Evolutionary conservation across 2,888 invertebrate species (phyloP).

Genomic region (Hecatera dysodea): DNA sequence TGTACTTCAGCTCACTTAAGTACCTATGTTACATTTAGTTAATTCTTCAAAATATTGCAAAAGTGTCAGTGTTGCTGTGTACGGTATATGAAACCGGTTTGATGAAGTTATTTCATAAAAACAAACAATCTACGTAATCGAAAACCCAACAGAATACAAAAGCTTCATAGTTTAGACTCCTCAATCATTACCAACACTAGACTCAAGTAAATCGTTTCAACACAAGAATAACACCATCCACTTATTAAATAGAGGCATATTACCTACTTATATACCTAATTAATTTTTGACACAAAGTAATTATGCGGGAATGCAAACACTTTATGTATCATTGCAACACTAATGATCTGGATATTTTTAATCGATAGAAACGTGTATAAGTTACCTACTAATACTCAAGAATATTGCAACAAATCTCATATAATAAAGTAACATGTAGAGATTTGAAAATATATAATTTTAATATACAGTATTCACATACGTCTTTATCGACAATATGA

Average conservation of each 20-base stretch:
- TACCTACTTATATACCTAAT: background rate
- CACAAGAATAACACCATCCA: background rate
- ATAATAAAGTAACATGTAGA: background rate
- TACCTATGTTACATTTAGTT: too few species aligned
- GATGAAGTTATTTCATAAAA: background rate
- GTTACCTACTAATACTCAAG: too few species aligned
- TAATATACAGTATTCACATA: background rate
- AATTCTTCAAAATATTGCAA: too few species aligned
- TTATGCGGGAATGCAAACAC: background rate
- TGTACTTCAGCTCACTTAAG: too few species aligned
- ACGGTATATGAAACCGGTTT: constrained; percentile 5
- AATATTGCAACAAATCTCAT: background rate
- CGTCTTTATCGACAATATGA: background rate
- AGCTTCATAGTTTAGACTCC: background rate
- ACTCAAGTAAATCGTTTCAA: background rate
- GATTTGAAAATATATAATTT: background rate
- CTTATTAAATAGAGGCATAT: background rate
- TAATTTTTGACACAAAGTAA: background rate
- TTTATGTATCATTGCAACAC: too few species aligned
- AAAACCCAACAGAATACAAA: constrained; percentile 9
- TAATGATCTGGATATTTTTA: background rate
- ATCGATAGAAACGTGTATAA: background rate
- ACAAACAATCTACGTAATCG: background rate
- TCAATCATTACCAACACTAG: background rate
- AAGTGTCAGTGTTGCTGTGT: too few species aligned